Percentiles rank a stretch among this genome's conserved stretches.
Evolutionary conservation across 2,797 vertebrate genomes (phyloP).

Genomic region (Telmatherina bonti): DNA sequence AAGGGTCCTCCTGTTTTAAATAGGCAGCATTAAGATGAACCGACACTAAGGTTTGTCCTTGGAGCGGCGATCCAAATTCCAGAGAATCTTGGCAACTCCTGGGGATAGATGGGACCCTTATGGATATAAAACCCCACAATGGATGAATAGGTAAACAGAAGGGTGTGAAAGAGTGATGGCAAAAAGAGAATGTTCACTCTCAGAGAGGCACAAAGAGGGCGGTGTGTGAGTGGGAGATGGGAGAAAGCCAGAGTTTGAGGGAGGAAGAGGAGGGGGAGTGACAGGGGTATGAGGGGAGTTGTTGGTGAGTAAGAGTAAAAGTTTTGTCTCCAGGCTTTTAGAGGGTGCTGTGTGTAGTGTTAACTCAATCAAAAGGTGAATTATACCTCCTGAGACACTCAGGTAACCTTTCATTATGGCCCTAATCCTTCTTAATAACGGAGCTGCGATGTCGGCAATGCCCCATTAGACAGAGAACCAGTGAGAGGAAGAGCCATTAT

Average conservation of each 20-base stretch:
- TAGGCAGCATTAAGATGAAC: conserved; percentile 73
- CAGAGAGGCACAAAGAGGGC: conserved; percentile 76
- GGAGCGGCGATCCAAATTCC: conserved; percentile 79
- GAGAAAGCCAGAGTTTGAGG: conserved; percentile 58
- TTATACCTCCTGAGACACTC: conserved; percentile 81
- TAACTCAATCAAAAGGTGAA: conserved; percentile 85
- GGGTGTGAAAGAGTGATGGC: conserved; percentile 86
- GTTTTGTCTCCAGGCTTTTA: conserved; percentile 73
- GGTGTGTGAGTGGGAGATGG: conserved; percentile 72
- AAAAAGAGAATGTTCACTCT: conserved; percentile 85
- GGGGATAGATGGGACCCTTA: conserved; percentile 85
- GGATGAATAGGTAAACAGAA: conserved; percentile 87
- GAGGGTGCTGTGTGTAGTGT: conserved; percentile 67
- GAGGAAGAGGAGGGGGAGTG: conserved; percentile 21
- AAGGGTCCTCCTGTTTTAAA: conserved; percentile 73
- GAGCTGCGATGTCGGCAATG: conserved; percentile 78
- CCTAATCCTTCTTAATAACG: conserved; percentile 86
- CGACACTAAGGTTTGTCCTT: conserved; percentile 67
- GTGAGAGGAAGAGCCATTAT: conserved; percentile 74
- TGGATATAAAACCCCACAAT: conserved; percentile 83
- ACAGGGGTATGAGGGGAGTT: conserved; percentile 44
- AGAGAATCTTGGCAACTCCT: conserved; percentile 84
- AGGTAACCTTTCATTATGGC: conserved; percentile 87
- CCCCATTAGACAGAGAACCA: conserved; percentile 80
- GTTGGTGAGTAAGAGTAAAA: conserved; percentile 67